Base-by-base conservation (phyloP, 2,888 invertebrate genomes). In the Dasypogon diadema region DNA sequence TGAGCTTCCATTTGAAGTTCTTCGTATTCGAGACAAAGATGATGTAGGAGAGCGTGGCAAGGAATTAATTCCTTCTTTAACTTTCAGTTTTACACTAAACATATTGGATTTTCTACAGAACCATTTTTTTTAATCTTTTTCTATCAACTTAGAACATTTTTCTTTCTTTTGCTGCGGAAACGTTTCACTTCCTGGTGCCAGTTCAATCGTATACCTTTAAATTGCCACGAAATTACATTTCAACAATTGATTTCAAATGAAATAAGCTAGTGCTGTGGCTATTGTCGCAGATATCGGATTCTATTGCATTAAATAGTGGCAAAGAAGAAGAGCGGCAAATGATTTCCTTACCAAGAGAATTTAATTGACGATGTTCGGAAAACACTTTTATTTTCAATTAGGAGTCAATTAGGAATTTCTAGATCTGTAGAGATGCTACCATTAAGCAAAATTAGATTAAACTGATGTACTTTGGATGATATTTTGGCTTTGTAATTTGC, bases 21-120 rank as follows among this genome's bases (percentile, higher is more conserved):
- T 76, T 18, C 76, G 30, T 14, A 73, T 81, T 18, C 60, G 54
- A 46, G 56, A 76, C 54, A 78, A 75, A 21, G 78, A 68, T 4
- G 74, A 74, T 2, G 42, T 46, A 3, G 56, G 58, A 75, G 81
- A 82, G 48, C 85, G 83, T 48, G 86, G 86, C 79, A 86, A 80
- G 18, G 79, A 79, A 70, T 85, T 85, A 79, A 82, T 83, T 77
- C 84, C 86, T 79, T 87, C 86, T 80, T 86, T 86, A 76, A 86
- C 85, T 86, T 87, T 86, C 78, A 86, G 82, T 82, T 86, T 87
- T 73, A 86, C 83, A 82, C 83, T 87, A 80, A 87, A 86, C 86
- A 86, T 86, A 77, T 80, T 79, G 26, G 30, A 16, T 16, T 56
- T 42, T 75, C 1, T 55, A 42, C 48, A 18, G 48, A 30, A 34